Base-by-base conservation (phyloP, 2,113 vertebrate species). In the Ctenodactylus gundi region DNA sequence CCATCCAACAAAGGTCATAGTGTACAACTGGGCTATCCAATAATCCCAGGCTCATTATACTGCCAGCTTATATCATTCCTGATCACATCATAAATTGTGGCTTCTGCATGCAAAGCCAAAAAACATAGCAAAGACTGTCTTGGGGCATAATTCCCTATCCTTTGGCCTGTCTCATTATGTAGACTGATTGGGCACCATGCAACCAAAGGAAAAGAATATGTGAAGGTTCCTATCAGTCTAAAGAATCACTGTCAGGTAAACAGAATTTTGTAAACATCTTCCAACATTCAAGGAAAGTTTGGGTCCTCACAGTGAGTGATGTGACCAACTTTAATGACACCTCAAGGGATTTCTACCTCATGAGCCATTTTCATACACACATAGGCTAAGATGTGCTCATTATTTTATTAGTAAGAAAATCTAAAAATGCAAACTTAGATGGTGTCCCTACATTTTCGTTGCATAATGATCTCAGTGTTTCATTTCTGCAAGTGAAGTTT, bases 81-180 rank as follows among this genome's bases (percentile, higher is more conserved):
- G 55, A 92, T 90, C 89, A 90, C 44, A 92, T 90, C 81, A 86
- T 90, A 93, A 93, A 93, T 94, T 55, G 58, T 90, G 41, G 86
- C 77, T 97, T 96, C 85, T 94, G 58, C 78, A 97, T 85, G 51
- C 80, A 94, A 90, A 87, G 60, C 72, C 53, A 64, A 94, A 93
- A 0, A 1, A 91, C 64, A 76, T 44, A 95, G 75, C 70, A 23
- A 77, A 94, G 41, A 51, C 70, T 91, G 34, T 93, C 39, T 49
- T 51, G 64, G 46, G 64, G 73, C 15, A 55, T 80, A 94, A 89
- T 73, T 91, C 65, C 75, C 68, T 93, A 53, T 93, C 85, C 90
- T 92, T 67, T 92, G 85, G 57, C 88, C 58, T 94, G 85, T 96
- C 94, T 96, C 88, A 70, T 97, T 96, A 95, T 73, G 89, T 51